Base-by-base conservation (phyloP, 2,888 invertebrate genomes). In the Mactromeris polynyma region DNA sequence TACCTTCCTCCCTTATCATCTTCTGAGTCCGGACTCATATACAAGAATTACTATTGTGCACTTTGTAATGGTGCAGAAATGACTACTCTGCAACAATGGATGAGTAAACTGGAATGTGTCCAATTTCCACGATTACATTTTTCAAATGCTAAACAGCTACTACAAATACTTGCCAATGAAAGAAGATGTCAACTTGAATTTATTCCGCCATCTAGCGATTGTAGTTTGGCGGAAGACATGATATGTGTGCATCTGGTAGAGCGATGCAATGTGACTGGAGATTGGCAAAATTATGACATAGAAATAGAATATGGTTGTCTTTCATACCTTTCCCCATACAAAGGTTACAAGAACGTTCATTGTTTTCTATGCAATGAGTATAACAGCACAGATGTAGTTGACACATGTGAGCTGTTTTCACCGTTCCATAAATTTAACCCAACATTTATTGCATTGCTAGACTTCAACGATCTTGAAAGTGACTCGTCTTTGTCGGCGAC, bases 361-460 rank as follows among this genome's bases (percentile, higher is more conserved):
- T 90, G 90, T 54, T 90, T 46, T 38, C 38, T 88, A 33, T 90
- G 90, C 78, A 90, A 90, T 79, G 86, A 88, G 1, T 77, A 81
- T 40, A 73, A 77, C 17, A 4, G 36, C 2, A n/a, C 69, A 31
- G 51, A 78, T 21, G 38, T 85, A 0, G 73, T 31, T 9, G 11
- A 51, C 19, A 38, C 77, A n/a, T 84, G 84, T 78, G 31, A 26
- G 9, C 9, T n/a, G n/a, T n/a, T 0, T 1, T 11, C 14, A 21
- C 42, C 46, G 19, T 9, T 26, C 19, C 21, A 36, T 14, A 17
- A 0, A 17, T 40, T 17, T 11, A 0, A 17, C 0, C 54, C 38
- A 6, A 85, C 88, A 31, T 88, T 81, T 58, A 26, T 81, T 9
- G 73, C 84, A 9, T 31, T 88, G 21, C 54, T 88, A 19, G 88